These are phyloP conservation scores for Phoronis australis DNA, from an alignment of 2,888 invertebrate species.

Conservation along the genomic window DNA sequence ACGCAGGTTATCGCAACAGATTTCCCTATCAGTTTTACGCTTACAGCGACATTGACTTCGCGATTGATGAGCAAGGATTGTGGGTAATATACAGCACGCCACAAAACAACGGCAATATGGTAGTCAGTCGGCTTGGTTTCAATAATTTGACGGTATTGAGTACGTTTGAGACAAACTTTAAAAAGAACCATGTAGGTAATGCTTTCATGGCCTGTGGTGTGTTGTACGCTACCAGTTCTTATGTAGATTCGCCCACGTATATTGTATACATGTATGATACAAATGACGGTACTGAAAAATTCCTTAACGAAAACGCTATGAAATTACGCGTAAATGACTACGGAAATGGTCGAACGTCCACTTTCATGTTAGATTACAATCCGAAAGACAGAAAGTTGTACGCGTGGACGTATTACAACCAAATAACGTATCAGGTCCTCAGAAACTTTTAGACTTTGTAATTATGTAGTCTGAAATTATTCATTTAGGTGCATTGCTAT, in stretches of 20 bases:
- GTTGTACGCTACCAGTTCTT: slow-evolving; percentile 33
- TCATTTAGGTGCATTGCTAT: no score
- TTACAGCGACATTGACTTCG: slow-evolving; percentile 39
- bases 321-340: slow-evolving; percentile 14
- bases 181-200: slow-evolving; percentile 30
- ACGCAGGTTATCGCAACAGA: slow-evolving; percentile 28
- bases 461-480: no score
- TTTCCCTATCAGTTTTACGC: slow-evolving; percentile 33
- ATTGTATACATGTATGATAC: slow-evolving; percentile 37
- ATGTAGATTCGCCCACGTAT: slow-evolving; percentile 26
- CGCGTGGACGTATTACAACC: no score
- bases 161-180: slow-evolving; percentile 34
- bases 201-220: slow-evolving; percentile 42
- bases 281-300: slow-evolving; percentile 22
- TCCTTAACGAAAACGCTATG: slow-evolving; percentile 18
- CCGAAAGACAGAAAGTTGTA: slow-evolving; percentile 30
- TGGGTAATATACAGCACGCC: slow-evolving; percentile 39
- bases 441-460: no score
- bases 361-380: slow-evolving; percentile 35
- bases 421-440: no score
- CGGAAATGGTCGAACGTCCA: slow-evolving; percentile 18
- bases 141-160: slow-evolving; percentile 24
- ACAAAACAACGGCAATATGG: slow-evolving; percentile 29
- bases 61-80: slow-evolving; percentile 40
- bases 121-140: slow-evolving; percentile 32